These are phyloP conservation scores for Anticlea derivata DNA, from an alignment of 2,888 invertebrate species.

Conservation along the genomic window DNA sequence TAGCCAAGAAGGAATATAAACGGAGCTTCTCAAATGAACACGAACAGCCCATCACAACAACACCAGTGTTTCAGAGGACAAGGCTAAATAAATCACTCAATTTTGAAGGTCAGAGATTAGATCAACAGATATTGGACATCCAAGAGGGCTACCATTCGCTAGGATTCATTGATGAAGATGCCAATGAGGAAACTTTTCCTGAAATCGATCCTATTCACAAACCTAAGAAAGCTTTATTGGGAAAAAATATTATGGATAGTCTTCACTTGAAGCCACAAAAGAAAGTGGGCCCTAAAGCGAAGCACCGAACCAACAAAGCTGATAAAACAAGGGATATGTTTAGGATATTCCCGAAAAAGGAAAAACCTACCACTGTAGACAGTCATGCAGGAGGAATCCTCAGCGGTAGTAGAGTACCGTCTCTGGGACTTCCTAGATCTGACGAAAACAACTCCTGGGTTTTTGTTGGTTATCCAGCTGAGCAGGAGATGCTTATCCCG, in stretches of 20 bases:
- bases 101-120: slow-evolving; percentile 74
- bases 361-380: slow-evolving; percentile 61
- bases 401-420: slow-evolving; percentile 71
- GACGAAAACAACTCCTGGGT: slow-evolving; percentile 73
- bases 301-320: slow-evolving; percentile 66
- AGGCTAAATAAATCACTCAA: slow-evolving; percentile 78
- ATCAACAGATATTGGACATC: slow-evolving; percentile 79
- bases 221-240: slow-evolving; percentile 70
- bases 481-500: slow-evolving; percentile 71
- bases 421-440: slow-evolving; percentile 69
- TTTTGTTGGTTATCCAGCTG: slow-evolving; percentile 66
- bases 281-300: slow-evolving; percentile 74
- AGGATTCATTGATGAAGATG: slow-evolving; percentile 75
- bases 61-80: slow-evolving; percentile 78
- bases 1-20: slow-evolving; percentile 59
- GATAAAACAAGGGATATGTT: slow-evolving; percentile 69
- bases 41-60: slow-evolving; percentile 57
- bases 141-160: slow-evolving; percentile 78
- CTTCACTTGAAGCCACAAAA: slow-evolving; percentile 75
- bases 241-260: slow-evolving; percentile 79
- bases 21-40: slow-evolving; percentile 73
- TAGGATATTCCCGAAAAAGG: slow-evolving; percentile 71
- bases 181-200: slow-evolving; percentile 44
- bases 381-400: slow-evolving; percentile 67
- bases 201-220: slow-evolving; percentile 63